phyloP scores from a whole-genome alignment of 1,140 invertebrate species.

The Lucilia cuprina region DNA sequence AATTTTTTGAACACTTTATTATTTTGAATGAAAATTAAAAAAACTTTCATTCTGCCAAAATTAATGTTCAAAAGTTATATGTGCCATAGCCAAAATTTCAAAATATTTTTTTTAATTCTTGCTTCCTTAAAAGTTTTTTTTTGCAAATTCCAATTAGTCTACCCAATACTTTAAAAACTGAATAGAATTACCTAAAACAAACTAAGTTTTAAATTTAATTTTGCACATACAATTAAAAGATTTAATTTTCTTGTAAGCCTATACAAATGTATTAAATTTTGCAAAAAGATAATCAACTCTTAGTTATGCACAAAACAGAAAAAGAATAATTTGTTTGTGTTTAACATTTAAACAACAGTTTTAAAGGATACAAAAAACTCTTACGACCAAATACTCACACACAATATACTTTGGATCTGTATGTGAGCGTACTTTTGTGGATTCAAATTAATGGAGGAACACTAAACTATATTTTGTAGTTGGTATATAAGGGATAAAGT shows the following conservation, averaged over 20 bases:
- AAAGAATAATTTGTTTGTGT: neutral
- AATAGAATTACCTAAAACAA: too few relatives aligned
- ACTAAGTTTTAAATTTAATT: too few relatives aligned
- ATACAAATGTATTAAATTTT: too few relatives aligned
- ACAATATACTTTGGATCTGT: neutral
- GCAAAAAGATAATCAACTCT: neutral
- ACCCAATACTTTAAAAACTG: too few relatives aligned
- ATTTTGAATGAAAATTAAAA: too few relatives aligned
- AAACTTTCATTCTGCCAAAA: too few relatives aligned
- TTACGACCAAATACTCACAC: neutral
- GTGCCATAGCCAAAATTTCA: too few relatives aligned
- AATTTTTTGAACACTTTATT: too few relatives aligned
- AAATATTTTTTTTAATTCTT: too few relatives aligned
- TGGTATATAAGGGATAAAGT: neutral
- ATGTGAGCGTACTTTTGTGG: neutral
- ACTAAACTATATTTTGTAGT: neutral
- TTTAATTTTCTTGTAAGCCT: neutral
- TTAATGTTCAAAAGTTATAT: too few relatives aligned
- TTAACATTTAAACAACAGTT: neutral
- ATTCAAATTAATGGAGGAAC: neutral
- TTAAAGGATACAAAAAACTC: neutral
- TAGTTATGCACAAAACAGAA: neutral
- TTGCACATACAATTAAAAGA: neutral
- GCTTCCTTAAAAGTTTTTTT: too few relatives aligned
- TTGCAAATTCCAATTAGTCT: too few relatives aligned